Percentiles rank a stretch among this genome's conserved stretches.
Conservation (phyloP, 2,888 invertebrate genomes). For the Lepidonotus clava region DNA sequence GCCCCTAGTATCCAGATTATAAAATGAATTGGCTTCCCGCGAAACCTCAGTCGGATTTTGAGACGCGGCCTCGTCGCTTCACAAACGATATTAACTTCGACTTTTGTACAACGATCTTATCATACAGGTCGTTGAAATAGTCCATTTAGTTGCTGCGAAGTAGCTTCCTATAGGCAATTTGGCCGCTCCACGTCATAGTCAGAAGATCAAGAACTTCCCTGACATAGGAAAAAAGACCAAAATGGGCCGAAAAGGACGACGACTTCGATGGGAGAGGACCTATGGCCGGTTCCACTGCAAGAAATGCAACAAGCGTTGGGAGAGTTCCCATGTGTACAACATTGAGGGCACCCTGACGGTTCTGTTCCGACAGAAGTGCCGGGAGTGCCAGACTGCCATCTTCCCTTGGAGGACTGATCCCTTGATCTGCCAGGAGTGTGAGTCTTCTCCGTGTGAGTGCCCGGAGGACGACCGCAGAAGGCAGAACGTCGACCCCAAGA, state of each 20-base stretch:
- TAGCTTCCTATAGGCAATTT: no score
- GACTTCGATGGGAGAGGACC: neutral
- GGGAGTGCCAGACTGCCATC: neutral
- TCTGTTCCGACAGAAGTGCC: neutral
- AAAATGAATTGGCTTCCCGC: no score
- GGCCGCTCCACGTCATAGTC: no score
- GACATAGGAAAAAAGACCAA: no score
- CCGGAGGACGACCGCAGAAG: neutral
- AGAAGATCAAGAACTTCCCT: no score
- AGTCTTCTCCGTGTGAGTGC: neutral
- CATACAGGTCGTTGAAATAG: no score
- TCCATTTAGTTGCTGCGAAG: no score
- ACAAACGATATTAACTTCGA: no score
- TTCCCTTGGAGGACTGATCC: neutral
- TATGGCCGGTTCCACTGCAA: neutral
- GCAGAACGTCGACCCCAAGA: neutral
- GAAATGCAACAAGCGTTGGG: neutral
- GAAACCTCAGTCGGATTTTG: no score
- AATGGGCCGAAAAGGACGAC: neutral
- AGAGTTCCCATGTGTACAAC: neutral
- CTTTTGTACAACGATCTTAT: no score
- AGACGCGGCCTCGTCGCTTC: no score
- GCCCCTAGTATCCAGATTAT: no score
- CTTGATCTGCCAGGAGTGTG: neutral
- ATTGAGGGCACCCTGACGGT: neutral